phyloP scores from a whole-genome alignment of 1,140 invertebrate genomes.

The Caerostris extrusa region DNA sequence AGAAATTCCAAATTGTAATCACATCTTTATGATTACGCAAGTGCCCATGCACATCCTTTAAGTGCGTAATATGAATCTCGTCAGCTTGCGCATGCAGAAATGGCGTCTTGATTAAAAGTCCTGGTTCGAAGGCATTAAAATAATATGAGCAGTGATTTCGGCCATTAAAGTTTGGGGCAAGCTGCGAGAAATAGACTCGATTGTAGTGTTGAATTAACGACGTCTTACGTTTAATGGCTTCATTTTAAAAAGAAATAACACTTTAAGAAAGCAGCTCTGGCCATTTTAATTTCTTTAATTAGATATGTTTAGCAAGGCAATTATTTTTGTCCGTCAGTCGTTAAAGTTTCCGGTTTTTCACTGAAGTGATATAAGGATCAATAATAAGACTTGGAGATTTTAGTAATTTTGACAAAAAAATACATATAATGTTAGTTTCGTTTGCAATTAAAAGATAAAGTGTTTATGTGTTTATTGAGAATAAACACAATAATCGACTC shows the following conservation, averaged over 20 bases:
- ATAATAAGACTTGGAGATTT: neutral
- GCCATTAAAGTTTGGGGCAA: constrained; percentile 13
- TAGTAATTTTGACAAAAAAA: too few relatives aligned
- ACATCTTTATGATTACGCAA: constrained; percentile 32
- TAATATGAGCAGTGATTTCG: constrained; percentile 56
- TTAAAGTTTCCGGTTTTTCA: constrained; percentile 13
- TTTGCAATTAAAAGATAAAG: too few relatives aligned
- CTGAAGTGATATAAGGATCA: neutral
- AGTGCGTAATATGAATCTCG: constrained; percentile 11
- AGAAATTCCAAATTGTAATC: constrained; percentile 26
- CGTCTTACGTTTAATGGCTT: constrained; percentile 37
- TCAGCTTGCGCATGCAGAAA: neutral
- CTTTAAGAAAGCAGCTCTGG: neutral
- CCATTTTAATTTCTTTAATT: constrained; percentile 41
- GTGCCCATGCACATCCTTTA: neutral
- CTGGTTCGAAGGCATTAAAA: constrained; percentile 54
- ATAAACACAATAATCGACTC: too few relatives aligned
- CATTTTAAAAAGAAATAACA: constrained; percentile 16
- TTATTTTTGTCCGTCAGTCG: neutral
- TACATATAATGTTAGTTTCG: too few relatives aligned
- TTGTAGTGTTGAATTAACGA: neutral
- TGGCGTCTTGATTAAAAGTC: constrained; percentile 56
- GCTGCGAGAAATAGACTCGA: constrained; percentile 39
- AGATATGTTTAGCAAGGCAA: constrained; percentile 21
- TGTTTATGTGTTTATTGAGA: too few relatives aligned